Base-by-base conservation (phyloP, 1,140 invertebrate species). In the Drosophila sturtevanti region DNA sequence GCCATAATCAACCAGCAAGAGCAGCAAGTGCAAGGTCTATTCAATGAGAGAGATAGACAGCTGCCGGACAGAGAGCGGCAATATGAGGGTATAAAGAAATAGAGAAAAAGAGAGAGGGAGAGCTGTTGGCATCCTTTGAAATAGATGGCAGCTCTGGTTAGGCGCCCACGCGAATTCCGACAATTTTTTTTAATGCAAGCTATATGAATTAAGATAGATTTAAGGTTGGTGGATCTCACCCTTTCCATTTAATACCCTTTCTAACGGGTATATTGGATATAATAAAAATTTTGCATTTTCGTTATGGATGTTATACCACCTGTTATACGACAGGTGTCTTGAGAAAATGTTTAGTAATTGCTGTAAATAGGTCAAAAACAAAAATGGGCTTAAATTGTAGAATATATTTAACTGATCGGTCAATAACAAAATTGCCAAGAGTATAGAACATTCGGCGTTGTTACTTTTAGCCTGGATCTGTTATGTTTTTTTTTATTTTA, bases 11-110 rank as follows among this genome's bases (percentile, higher is more conserved):
- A 71, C 21, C 52, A 67, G 59, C 65, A 66, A 58, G 34, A 62
- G 48, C 51, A 22, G 68, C 82, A 86, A 86, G 81, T 87, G 81
- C 81, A 87, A 86, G 81, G 81, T 86, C 81, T 86, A 62, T 66
- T 72, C 16, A 48, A 21, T 18, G 16, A 35, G 11, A 21, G 41
- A 44, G 41, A 48, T 54, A 62, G 16, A 66, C 35, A 54, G 62
- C 67, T 55, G 24, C 34, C 66, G 71, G 55, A 44, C n/a, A 74
- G 69, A 74, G 27, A 41, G 11, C 38, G 51, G 21, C 60, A 16
- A 14, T 24, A 44, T 10, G 22, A 12, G 18, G 18, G 34, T 10
- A 11, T 12, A 35, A 27, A 27, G 24, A 44, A 31, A 59, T 31
- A 66, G 16, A 6, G 48, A 58, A 44, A 41, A 73, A 16, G 16